Base-by-base conservation (phyloP, 2,113 vertebrate genomes). In the Uropsilus gracilis region DNA sequence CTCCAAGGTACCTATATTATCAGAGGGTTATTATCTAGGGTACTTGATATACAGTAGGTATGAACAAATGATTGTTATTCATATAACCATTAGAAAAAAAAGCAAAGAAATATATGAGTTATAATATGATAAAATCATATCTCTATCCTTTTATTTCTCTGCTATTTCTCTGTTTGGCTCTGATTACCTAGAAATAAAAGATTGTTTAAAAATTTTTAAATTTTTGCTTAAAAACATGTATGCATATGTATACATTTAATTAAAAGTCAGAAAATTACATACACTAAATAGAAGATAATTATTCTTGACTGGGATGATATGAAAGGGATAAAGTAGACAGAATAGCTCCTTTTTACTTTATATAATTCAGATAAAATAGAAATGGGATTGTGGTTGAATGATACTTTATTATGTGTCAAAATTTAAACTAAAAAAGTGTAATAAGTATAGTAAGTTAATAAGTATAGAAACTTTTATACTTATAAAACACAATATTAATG, bases 401-500 rank as follows among this genome's bases (percentile, higher is more conserved):
- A 57, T 48, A 66, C 1, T 55, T 87, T 48, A 64, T 44, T 63
- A 80, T n/a, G 9, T 6, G 50, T n/a, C 1, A 73, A 39, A 24
- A 9, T 17, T 91, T 91, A 16, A 9, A 57, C 46, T 57, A 46
- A 77, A 90, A 68, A 42, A 3, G 13, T 63, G 0, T 46, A 86
- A 46, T n/a, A n/a, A n/a, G n/a, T n/a, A n/a, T n/a, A n/a, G 6
- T 48, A 18, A 53, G 10, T 76, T 17, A 28, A 50, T 37, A 0
- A 32, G 13, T 77, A 37, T 92, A 30, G 46, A 24, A 90, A 37
- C 77, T 3, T 11, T 30, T 72, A 55, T 17, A 17, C 68, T 22
- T 85, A 39, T 68, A 8, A 93, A 89, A 64, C 34, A 53, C 32
- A 89, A 11, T 39, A 72, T 39, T 94, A 55, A 93, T 80, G 55